Evolutionary conservation across 2,113 vertebrate species (phyloP).

Genomic region (Aix galericulata): DNA sequence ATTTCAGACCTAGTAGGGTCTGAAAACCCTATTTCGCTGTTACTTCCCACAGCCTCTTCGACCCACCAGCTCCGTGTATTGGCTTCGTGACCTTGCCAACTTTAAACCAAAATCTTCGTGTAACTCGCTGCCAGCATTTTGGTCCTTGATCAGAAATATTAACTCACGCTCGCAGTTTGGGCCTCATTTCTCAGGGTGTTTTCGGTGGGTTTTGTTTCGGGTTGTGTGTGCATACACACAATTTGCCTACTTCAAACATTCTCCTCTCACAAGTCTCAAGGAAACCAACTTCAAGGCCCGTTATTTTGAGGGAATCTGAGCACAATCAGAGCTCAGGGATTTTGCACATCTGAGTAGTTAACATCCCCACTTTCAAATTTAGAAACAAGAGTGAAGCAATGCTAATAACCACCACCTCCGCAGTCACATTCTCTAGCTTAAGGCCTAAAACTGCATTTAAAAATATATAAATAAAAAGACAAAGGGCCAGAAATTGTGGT

Average conservation of each 20-base stretch:
- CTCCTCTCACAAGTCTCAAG: neutral
- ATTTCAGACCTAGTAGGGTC: neutral
- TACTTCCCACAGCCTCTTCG: neutral
- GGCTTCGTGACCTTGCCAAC: neutral
- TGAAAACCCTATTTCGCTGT: neutral
- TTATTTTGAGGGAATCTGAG: neutral
- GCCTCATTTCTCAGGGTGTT: neutral
- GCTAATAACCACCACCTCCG: neutral
- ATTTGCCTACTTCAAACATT: neutral
- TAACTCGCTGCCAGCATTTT: neutral
- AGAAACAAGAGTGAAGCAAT: neutral
- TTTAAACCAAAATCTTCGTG: neutral
- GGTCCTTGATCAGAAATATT: neutral
- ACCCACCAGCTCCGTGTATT: accelerated
- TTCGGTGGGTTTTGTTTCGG: too few relatives aligned
- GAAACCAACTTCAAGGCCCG: neutral
- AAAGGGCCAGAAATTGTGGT: neutral
- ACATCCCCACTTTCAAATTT: neutral
- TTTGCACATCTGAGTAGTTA: neutral
- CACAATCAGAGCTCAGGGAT: neutral
- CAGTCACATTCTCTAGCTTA: neutral
- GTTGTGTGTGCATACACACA: too few relatives aligned
- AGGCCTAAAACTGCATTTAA: neutral
- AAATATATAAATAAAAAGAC: neutral
- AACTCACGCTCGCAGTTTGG: accelerated